Base-by-base conservation (phyloP, 2,888 invertebrate genomes). In the Tachina grossa region DNA sequence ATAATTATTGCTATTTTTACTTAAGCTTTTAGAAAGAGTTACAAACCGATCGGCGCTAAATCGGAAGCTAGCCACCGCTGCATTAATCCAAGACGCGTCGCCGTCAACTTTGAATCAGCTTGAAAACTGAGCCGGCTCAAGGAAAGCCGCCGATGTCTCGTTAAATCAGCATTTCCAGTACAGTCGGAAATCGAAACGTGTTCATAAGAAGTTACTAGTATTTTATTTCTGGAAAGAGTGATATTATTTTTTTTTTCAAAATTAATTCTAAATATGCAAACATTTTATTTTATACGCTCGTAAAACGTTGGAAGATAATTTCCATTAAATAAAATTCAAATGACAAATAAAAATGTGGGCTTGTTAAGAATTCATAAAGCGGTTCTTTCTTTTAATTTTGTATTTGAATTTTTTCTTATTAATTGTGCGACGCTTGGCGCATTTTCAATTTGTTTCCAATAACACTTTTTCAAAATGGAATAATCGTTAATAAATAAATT, bases 361-460 rank as follows among this genome's bases (percentile, higher is more conserved):
- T 82, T 63, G 57, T 81, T 84, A 53, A 61, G 71, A 72, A 80
- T 84, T 84, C 80, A 84, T 61, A 71, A 78, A 59, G 69, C 53
- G 74, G 68, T 39, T 61, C 47, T 59, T 77, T 55, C 13, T 63
- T 79, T 39, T 8, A 22, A 66, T 53, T 63, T 13, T 59, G 11
- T 59, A 45, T 43, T 77, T 71, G 22, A 22, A 13, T 47, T 47
- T 45, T 63, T n/a, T 39, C 16, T 43, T 53, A 66, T 55, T 63
- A 14, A 69, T 19, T 39, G 16, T 49, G 19, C 47, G 55, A 79
- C 76, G 66, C 76, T 75, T 76, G 57, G 16, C 43, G 80, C 80
- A 84, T 80, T 80, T 76, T 61, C 57, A 84, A 84, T 84, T 84
- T 51, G 41, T 39, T 53, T 41, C 66, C 59, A 80, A 76, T 76